Evolutionary conservation across 1,140 invertebrate species (phyloP), one percentile per base, ranked within the genome.

Genomic region (Bradynema listronoti): DNA sequence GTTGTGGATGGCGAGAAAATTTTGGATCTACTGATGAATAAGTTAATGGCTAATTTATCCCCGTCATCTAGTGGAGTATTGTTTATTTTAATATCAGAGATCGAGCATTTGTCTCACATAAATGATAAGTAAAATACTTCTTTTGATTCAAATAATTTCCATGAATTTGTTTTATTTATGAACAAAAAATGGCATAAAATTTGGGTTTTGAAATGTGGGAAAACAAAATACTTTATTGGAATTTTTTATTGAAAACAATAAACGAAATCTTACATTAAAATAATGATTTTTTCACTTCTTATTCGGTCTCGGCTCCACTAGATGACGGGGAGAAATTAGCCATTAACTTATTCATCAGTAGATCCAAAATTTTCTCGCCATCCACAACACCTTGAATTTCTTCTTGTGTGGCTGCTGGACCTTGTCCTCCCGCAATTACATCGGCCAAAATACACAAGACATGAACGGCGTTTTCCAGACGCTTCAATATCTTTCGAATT

Each of bases 1-100:
- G 46, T 47, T 47, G 46, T 47, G 46, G 25, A 47, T 47, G 46
- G 46, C 25, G 46, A 47, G 25, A 24, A 24, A n/a, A 24, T 47
- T 24, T 47, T 47, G 25, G 46, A 47, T 47, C 46, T 47, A 24
- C 46, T 47, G 46, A 47, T 47, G 46, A 47, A 47, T 47, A 47
- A 47, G 11, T 47, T 47, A 24, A 47, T 47, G 46, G 46, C 46
- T 47, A 47, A 14, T 47, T 47, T 47, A 14, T 47, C 46, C 46
- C 46, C 46, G 46, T 24, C 46, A 24, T 47, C 46, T 47, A 47
- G 46, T 47, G 46, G 46, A 47, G 46, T 24, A 47, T 11, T 39
- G 11, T 11, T 19, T 39, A 39, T 39, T 39, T 39, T 39, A 39
- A 39, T 39, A 19, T 43, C 3, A 43, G n/a, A n/a, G n/a, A n/a